Percentiles rank a stretch among this genome's conserved stretches.
Evolutionary conservation across 2,113 vertebrate genomes (phyloP).

Genomic region (Rafetus swinhoei): DNA sequence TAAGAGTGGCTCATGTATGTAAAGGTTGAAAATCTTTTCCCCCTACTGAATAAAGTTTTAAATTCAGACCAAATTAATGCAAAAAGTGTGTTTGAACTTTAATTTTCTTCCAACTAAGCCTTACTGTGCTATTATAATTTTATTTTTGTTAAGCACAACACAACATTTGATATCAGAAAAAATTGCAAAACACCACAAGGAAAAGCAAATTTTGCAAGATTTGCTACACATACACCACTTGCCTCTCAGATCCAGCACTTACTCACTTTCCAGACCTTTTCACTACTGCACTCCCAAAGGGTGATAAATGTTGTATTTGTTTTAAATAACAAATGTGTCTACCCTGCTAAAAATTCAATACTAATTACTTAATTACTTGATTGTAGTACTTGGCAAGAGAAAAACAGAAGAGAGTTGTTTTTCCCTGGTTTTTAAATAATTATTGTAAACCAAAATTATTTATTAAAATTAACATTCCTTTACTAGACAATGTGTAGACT

Average conservation of each 20-base stretch:
- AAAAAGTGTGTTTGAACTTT: not conserved
- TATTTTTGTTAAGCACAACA: not conserved
- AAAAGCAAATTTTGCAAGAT: not conserved
- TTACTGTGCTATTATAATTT: not conserved
- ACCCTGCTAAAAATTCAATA: not conserved
- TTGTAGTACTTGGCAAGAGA: not conserved
- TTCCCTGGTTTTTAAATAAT: not conserved
- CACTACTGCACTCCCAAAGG: not conserved
- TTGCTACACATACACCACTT: not conserved
- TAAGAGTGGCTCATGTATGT: rapidly evolving
- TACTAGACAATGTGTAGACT: not conserved
- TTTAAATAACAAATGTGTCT: not conserved
- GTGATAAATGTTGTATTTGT: not conserved
- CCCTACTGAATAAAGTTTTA: not conserved
- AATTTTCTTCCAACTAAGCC: not conserved
- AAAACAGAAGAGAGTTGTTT: not conserved
- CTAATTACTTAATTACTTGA: not conserved
- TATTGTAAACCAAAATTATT: not conserved
- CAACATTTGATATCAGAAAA: not conserved
- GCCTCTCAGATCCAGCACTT: not conserved
- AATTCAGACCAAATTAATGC: not conserved
- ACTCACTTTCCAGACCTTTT: not conserved
- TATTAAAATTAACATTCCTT: not conserved
- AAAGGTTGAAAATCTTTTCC: not conserved
- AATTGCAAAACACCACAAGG: not conserved